Conservation (phyloP, 2,888 invertebrate species). For the Smittia sp. region DNA sequence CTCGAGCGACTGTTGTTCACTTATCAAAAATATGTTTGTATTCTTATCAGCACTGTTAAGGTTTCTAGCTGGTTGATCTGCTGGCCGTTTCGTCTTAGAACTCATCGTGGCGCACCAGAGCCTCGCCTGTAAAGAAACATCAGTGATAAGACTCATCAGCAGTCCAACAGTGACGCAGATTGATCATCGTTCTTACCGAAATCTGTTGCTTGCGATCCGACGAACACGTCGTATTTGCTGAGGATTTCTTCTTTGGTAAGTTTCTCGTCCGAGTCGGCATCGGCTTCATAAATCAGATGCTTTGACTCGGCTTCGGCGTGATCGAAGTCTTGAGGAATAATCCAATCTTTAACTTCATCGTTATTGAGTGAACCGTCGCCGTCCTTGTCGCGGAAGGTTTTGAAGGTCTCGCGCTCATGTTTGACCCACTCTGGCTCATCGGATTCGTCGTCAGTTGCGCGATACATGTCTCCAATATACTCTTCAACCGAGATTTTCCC, state of each 20-base stretch:
- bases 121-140: slow-evolving; percentile 8
- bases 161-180: no score
- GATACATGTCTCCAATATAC: slow-evolving; percentile 96
- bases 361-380: slow-evolving; percentile 82
- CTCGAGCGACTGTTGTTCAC: neutral
- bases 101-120: slow-evolving; percentile 32
- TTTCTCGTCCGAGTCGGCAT: slow-evolving; percentile 84
- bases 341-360: slow-evolving; percentile 90
- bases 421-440: slow-evolving; percentile 94
- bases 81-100: slow-evolving; percentile 22
- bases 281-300: slow-evolving; percentile 93
- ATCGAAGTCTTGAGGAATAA: slow-evolving; percentile 93
- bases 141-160: neutral
- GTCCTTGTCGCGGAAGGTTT: slow-evolving; percentile 53
- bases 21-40: slow-evolving; percentile 37
- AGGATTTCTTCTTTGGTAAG: slow-evolving; percentile 87
- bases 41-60: slow-evolving; percentile 17
- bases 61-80: neutral
- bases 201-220: slow-evolving; percentile 98
- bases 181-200: slow-evolving; percentile 70
- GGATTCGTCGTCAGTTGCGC: slow-evolving; percentile 62
- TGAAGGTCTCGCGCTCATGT: slow-evolving; percentile 88
- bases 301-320: slow-evolving; percentile 95
- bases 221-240: slow-evolving; percentile 94
- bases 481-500: slow-evolving; percentile 88